phyloP scores from a whole-genome alignment of 2,888 invertebrate species.

The Nymphalis c-album region DNA sequence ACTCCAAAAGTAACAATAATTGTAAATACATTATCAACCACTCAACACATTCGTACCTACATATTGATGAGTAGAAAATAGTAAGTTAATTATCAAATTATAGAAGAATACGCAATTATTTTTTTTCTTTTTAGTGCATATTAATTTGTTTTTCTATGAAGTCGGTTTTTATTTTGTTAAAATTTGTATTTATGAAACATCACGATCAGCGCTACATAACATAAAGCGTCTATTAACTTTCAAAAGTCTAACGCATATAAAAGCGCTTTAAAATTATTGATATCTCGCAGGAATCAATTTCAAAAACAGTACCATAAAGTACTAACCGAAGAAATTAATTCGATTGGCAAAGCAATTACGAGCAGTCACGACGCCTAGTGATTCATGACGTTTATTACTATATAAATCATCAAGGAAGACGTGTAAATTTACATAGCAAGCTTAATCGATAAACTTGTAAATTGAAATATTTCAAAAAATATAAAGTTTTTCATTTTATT shows the following conservation, averaged over 20 bases:
- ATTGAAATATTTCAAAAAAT: constrained; percentile 18
- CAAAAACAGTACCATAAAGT: constrained; percentile 74
- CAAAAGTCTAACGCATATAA: constrained; percentile 48
- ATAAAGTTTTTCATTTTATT: too few relatives aligned
- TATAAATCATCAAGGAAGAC: constrained; percentile 64
- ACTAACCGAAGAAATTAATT: constrained; percentile 73
- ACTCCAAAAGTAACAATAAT: too few relatives aligned
- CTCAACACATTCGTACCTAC: too few relatives aligned
- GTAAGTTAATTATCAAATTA: too few relatives aligned
- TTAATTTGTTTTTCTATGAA: too few relatives aligned
- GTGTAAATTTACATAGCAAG: constrained; percentile 66
- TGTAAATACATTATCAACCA: too few relatives aligned
- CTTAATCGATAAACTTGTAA: constrained; percentile 58
- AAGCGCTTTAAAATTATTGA: constrained; percentile 57
- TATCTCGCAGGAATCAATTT: constrained; percentile 70
- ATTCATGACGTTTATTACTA: constrained; percentile 69
- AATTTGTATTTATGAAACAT: too few relatives aligned
- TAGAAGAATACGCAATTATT: too few relatives aligned
- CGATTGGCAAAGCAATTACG: constrained; percentile 78
- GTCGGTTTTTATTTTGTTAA: too few relatives aligned
- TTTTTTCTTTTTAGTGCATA: too few relatives aligned
- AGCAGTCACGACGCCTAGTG: constrained; percentile 72
- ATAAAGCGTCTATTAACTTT: constrained; percentile 38
- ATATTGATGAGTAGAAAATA: too few relatives aligned
- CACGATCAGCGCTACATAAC: constrained; percentile 14